Conservation (phyloP, 2,113 vertebrate genomes). For the Callopanchax toddi region DNA sequence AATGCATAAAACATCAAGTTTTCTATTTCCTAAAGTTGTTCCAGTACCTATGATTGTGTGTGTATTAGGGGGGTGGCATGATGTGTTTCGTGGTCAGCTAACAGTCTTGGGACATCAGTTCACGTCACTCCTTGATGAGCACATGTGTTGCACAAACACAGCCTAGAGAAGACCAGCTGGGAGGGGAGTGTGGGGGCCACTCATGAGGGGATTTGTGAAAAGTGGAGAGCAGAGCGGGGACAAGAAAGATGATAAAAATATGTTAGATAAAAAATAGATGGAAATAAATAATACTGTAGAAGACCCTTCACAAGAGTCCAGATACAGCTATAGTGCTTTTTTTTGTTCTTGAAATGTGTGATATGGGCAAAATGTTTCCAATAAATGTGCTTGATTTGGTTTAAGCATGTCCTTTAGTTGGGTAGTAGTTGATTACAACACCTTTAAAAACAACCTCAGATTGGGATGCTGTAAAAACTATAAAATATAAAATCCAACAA, state of each 20-base stretch:
- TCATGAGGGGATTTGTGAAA: constrained; percentile 45
- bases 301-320: too few species aligned
- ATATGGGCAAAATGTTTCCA: too few species aligned
- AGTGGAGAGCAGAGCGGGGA: constrained; percentile 9
- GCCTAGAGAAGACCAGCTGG: constrained; percentile 25
- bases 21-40: constrained; percentile 52
- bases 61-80: neutral
- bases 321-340: too few species aligned
- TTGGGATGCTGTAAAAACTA: too few species aligned
- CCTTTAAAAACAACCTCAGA: too few species aligned
- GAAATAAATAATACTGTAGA: too few species aligned
- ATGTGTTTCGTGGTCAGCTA: constrained; percentile 18
- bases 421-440: too few species aligned
- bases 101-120: constrained; percentile 56
- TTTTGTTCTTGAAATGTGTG: too few species aligned
- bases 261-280: too few species aligned
- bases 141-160: constrained; percentile 43
- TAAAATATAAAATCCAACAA: too few species aligned
- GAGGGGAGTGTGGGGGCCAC: neutral
- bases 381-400: too few species aligned
- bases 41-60: constrained; percentile 18
- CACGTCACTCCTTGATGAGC: constrained; percentile 61
- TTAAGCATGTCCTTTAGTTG: too few species aligned
- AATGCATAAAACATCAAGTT: constrained; percentile 21
- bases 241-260: neutral